Evolutionary conservation across 64 coral and sea anemone genomes (phyloP), one percentile per base, ranked within the genome.

Genomic region (Pocillopora verrucosa): DNA sequence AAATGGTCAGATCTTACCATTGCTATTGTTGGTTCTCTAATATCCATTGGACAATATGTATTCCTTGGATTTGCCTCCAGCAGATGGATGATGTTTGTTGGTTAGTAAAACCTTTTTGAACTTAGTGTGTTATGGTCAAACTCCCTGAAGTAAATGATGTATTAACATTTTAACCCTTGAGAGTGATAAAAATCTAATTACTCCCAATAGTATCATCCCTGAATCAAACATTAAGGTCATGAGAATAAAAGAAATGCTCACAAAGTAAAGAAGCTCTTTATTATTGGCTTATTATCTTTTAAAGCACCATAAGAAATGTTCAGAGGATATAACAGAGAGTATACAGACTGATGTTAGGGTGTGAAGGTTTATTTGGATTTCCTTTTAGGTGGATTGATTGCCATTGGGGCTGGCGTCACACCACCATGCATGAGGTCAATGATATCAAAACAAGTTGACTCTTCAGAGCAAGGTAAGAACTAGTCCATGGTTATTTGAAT

Each of bases 41-140:
- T 84, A 36, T 79, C 88, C 22, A 74, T 87, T 72, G 70, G 64
- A 5, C 87, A 93, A 59, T 93, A 90, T 19, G 34, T 91, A 65
- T 97, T 97, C 34, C 87, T 89, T 88, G 95, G 91, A 2, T 87
- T 94, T 78, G 79, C 95, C 65, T 76, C 88, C 61, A 77, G 34
- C 9, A 91, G 88, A 35, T 93, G 88, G 95, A 91, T 97, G 92
- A 97, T 97, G 95, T 97, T 97, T 63, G 77, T 93, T 36, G 92
- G 95, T 97, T 73, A 93, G 94, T 87, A 80, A 34, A 20, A 15
- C 67, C 67, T 70, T 70, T 70, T n/a, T n/a, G 22, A 11, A 15
- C 13, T 63, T 7, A 15, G 12, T 63, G 16, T 15, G 61, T 63
- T 17, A 15, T 51, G 3, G 41, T 51, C 41, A 51, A 51, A 51